phyloP scores from a whole-genome alignment of 2,888 invertebrate genomes.

The Chouioia cunea region DNA sequence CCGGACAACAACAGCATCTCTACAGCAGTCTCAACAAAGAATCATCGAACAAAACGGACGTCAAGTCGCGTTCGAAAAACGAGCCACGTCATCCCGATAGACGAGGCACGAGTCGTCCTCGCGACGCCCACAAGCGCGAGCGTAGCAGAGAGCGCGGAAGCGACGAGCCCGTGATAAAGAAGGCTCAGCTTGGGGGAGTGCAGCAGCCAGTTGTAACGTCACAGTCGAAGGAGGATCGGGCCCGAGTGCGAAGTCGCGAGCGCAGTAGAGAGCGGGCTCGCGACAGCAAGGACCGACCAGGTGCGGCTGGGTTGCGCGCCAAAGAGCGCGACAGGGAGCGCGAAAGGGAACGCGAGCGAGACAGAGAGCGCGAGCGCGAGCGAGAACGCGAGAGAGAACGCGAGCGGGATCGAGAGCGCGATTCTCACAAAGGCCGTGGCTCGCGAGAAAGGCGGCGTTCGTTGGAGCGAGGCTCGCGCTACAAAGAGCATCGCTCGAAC shows the following conservation, averaged over 20 bases:
- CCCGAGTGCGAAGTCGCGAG: conserved; percentile 5
- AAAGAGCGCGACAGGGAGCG: conserved; percentile 60
- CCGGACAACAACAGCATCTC: too few species aligned
- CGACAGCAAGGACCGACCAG: conserved; percentile 56
- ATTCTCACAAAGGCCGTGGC: conserved; percentile 50
- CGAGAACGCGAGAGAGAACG: conserved; percentile 53
- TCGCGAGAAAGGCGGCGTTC: conserved; percentile 17
- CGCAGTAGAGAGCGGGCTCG: conserved; percentile 51
- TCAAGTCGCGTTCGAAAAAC: conserved; percentile 60
- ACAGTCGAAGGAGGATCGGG: conserved; percentile 52
- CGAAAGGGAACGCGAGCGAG: conserved; percentile 56
- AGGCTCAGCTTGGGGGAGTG: conserved; percentile 55
- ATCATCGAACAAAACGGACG: conserved; percentile 44
- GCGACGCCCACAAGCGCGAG: conserved; percentile 60
- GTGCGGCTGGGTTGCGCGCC: conserved; percentile 54
- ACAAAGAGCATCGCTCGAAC: too few species aligned
- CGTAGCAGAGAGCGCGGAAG: conserved; percentile 59
- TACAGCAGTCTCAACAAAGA: too few species aligned
- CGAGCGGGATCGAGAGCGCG: conserved; percentile 54
- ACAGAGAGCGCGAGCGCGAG: conserved; percentile 59
- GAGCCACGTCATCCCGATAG: conserved; percentile 22
- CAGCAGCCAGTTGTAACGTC: conserved; percentile 57
- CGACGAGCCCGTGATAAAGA: conserved; percentile 57
- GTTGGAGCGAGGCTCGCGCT: conserved; percentile 53
- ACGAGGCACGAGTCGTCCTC: conserved; percentile 35